Evolutionary conservation across 2,888 invertebrate genomes (phyloP).

Genomic region (Pseudoips prasinana): DNA sequence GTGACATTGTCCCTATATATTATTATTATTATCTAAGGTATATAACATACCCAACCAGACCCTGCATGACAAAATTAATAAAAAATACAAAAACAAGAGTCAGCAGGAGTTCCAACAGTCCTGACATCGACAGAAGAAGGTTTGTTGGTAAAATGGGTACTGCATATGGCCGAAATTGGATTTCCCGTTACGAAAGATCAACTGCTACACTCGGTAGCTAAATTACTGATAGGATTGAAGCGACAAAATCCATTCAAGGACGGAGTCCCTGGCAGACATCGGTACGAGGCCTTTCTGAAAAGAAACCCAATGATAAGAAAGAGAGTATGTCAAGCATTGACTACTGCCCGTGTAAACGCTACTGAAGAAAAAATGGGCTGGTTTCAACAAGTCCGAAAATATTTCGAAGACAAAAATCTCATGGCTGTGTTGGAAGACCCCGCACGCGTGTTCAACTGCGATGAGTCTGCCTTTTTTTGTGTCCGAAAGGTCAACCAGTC

Average conservation of each 20-base stretch:
- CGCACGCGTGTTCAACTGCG: slow-evolving; percentile 1
- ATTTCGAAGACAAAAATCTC: background rate
- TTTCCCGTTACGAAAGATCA: slow-evolving; percentile 9
- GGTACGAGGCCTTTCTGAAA: slow-evolving; percentile 2
- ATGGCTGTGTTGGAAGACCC: slow-evolving; percentile 1
- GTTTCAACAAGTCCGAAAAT: slow-evolving; percentile 1
- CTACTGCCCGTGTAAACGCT: background rate
- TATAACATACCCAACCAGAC: no score
- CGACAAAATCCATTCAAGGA: slow-evolving; percentile 3
- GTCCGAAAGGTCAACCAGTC: slow-evolving; percentile 2
- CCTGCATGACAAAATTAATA: no score
- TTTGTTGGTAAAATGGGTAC: slow-evolving; percentile 3
- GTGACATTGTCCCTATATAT: no score
- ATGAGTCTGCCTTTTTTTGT: slow-evolving; percentile 5
- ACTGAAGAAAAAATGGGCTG: slow-evolving; percentile 4
- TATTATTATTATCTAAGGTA: no score
- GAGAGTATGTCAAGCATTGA: slow-evolving; percentile 1
- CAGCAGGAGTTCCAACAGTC: no score
- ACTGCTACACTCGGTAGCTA: slow-evolving; percentile 1
- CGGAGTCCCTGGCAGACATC: slow-evolving; percentile 4
- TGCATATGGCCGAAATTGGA: slow-evolving; percentile 2
- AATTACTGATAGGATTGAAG: slow-evolving; percentile 2
- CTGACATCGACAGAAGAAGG: background rate
- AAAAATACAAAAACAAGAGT: no score
- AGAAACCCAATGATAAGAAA: slow-evolving; percentile 1